These are phyloP conservation scores for Stomatorhinus ivindoensis DNA, from an alignment of 2,113 vertebrate species.

Conservation along the genomic window DNA sequence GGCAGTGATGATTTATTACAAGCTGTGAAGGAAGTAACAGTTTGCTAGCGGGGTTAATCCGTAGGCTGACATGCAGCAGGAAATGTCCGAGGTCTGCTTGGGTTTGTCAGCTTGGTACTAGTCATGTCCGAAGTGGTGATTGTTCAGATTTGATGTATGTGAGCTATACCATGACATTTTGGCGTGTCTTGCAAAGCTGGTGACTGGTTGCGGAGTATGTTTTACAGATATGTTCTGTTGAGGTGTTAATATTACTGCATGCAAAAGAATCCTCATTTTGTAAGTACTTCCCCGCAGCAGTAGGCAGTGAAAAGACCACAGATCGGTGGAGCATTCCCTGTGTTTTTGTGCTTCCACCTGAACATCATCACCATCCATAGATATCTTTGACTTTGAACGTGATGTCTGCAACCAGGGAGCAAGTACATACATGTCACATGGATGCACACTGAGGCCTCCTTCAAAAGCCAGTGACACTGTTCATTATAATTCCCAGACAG, in stretches of 20 bases:
- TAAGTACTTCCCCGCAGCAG: neutral
- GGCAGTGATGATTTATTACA: conserved; percentile 35
- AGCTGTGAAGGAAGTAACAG: conserved; percentile 18
- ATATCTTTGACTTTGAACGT: conserved; percentile 46
- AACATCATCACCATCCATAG: conserved; percentile 27
- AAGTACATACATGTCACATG: conserved; percentile 25
- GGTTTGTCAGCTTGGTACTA: neutral
- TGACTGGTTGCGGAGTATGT: neutral
- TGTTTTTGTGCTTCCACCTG: conserved; percentile 38
- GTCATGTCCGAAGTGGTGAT: neutral
- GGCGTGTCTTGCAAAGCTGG: neutral
- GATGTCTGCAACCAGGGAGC: conserved; percentile 11
- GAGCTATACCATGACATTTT: neutral
- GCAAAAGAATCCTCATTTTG: neutral
- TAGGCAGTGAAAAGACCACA: neutral
- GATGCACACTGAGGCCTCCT: neutral
- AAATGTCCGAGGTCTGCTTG: neutral
- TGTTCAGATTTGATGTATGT: neutral
- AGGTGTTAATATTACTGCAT: neutral
- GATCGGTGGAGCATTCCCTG: neutral
- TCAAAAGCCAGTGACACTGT: neutral
- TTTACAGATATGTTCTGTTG: neutral
- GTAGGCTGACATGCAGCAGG: neutral
- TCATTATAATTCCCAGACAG: neutral
- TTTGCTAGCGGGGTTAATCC: neutral